Evolutionary conservation across 2,888 invertebrate species (phyloP).

Genomic region (Synergus itoensis): DNA sequence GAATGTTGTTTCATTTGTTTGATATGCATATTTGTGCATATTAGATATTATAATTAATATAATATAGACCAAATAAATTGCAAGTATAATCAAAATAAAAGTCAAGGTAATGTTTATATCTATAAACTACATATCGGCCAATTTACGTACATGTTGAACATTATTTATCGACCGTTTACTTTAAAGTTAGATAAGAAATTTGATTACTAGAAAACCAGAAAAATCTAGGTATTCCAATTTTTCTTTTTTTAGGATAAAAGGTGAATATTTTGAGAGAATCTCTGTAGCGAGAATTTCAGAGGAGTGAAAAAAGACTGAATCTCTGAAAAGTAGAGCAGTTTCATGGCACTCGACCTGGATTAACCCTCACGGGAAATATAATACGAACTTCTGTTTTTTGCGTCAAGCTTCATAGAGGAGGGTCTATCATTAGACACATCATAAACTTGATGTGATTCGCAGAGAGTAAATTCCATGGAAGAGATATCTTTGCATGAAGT

Average conservation of each 20-base stretch:
- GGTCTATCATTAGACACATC: background rate
- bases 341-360: slow-evolving; percentile 22
- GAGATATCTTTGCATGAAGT: background rate
- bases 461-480: background rate
- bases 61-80: too few species aligned
- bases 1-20: background rate
- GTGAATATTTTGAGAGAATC: background rate
- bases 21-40: too few species aligned
- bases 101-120: too few species aligned
- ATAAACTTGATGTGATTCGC: background rate
- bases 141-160: too few species aligned
- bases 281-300: background rate
- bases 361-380: slow-evolving; percentile 44
- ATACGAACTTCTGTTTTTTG: slow-evolving; percentile 22
- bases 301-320: background rate
- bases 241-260: background rate
- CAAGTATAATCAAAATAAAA: too few species aligned
- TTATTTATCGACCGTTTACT: too few species aligned
- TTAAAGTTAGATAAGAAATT: too few species aligned
- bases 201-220: too few species aligned
- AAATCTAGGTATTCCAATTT: too few species aligned
- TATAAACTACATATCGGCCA: too few species aligned
- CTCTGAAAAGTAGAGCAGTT: slow-evolving; percentile 6
- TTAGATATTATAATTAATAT: too few species aligned
- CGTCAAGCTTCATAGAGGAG: background rate